These are phyloP conservation scores for Trisateles emortualis DNA, from an alignment of 2,888 invertebrate genomes.

Conservation along the genomic window DNA sequence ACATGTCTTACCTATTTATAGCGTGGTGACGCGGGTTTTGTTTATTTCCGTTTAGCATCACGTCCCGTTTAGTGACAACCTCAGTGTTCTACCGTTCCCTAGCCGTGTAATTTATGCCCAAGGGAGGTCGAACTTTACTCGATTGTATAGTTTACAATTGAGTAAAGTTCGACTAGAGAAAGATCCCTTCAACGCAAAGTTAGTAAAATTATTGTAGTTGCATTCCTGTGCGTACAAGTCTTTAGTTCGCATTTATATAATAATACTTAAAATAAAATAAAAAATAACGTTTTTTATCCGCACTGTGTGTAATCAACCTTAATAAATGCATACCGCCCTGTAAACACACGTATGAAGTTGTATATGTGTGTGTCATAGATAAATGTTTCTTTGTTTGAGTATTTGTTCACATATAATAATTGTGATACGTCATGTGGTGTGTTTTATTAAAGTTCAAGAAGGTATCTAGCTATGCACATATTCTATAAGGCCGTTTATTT, in stretches of 20 bases:
- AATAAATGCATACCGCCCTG: slow-evolving; percentile 10
- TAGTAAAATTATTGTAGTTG: too few relatives aligned
- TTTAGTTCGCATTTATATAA: too few relatives aligned
- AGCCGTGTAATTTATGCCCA: too few relatives aligned
- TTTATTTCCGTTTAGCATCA: not conserved
- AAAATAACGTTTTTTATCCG: slow-evolving; percentile 14
- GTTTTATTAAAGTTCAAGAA: not conserved
- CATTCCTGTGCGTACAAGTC: not conserved
- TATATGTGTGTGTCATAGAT: slow-evolving; percentile 9
- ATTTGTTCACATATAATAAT: slow-evolving; percentile 13
- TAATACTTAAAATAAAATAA: too few relatives aligned
- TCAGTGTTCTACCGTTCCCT: not conserved
- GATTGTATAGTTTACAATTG: too few relatives aligned
- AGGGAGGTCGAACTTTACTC: too few relatives aligned
- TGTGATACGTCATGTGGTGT: slow-evolving; percentile 1
- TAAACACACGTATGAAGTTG: not conserved
- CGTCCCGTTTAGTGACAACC: not conserved
- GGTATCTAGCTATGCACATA: too few relatives aligned
- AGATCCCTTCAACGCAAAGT: too few relatives aligned
- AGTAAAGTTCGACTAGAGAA: too few relatives aligned
- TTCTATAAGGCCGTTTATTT: too few relatives aligned
- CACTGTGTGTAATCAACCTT: not conserved
- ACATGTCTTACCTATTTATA: not conserved
- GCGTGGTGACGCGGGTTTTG: not conserved
- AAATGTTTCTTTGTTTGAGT: slow-evolving; percentile 35